Conservation (phyloP, 1,140 invertebrate genomes). For the Drosophila varians region DNA sequence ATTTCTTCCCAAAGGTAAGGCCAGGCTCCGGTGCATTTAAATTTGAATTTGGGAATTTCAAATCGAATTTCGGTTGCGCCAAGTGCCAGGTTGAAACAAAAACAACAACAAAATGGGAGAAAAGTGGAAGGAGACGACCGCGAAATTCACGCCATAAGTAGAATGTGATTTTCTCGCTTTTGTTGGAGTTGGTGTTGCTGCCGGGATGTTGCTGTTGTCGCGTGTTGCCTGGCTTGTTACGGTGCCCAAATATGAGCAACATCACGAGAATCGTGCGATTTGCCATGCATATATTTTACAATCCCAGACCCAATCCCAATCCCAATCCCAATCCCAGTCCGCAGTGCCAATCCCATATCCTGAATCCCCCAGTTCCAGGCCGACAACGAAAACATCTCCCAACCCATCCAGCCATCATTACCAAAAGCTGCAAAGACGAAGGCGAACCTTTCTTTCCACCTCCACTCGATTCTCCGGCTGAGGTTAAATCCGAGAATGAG, state of each 20-base stretch:
- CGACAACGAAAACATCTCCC: slow-evolving; percentile 41
- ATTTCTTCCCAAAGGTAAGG: slow-evolving; percentile 37
- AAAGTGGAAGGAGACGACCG: slow-evolving; percentile 50
- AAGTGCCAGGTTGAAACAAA: slow-evolving; percentile 55
- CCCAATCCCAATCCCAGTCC: slow-evolving; percentile 18
- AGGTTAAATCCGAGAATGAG: slow-evolving; percentile 8
- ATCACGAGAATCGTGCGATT: slow-evolving; percentile 82
- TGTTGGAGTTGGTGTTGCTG: slow-evolving; percentile 22
- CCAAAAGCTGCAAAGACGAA: slow-evolving; percentile 28
- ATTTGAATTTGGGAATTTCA: slow-evolving; percentile 81
- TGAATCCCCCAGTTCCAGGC: slow-evolving; percentile 41
- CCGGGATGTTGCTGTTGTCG: slow-evolving; percentile 58
- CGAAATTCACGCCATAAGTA: slow-evolving; percentile 79
- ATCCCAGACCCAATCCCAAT: slow-evolving; percentile 37
- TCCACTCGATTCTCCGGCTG: not conserved
- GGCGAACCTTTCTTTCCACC: slow-evolving; percentile 34
- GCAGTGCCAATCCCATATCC: slow-evolving; percentile 39
- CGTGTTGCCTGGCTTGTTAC: slow-evolving; percentile 77
- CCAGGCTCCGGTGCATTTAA: slow-evolving; percentile 63
- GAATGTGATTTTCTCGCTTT: slow-evolving; percentile 77
- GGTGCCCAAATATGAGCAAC: slow-evolving; percentile 80
- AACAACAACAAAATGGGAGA: not conserved
- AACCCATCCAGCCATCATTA: slow-evolving; percentile 60
- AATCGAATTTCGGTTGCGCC: slow-evolving; percentile 72
- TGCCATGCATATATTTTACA: slow-evolving; percentile 80